Conservation (phyloP, 1,140 invertebrate species). For the Octopus sinensis region DNA sequence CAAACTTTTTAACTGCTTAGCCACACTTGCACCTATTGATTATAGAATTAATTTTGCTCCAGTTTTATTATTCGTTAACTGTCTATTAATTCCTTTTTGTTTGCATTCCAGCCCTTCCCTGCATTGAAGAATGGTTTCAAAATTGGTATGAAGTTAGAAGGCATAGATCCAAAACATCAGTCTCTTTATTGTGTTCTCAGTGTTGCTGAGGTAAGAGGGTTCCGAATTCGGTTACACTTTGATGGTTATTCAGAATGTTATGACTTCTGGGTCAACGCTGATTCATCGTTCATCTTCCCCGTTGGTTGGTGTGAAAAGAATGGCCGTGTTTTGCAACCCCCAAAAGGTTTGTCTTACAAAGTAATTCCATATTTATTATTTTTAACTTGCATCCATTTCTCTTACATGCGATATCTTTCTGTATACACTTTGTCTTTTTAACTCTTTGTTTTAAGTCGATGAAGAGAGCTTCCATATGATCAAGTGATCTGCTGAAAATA, state of each 20-base stretch:
- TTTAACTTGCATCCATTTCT: too few relatives aligned
- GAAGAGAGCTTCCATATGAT: too few relatives aligned
- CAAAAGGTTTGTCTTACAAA: constrained; percentile 61
- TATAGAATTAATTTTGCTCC: constrained; percentile 5
- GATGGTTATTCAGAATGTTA: constrained; percentile 86
- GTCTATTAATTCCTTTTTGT: not conserved
- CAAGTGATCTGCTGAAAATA: too few relatives aligned
- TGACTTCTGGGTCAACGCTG: constrained; percentile 92
- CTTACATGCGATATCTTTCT: too few relatives aligned
- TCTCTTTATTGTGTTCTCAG: constrained; percentile 83
- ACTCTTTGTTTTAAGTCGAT: too few relatives aligned
- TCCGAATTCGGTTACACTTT: constrained; percentile 83
- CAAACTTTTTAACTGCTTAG: too few relatives aligned
- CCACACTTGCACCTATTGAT: not conserved
- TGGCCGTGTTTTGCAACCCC: constrained; percentile 57
- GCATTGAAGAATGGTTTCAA: constrained; percentile 70
- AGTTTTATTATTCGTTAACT: not conserved
- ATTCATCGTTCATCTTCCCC: constrained; percentile 87
- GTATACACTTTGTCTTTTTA: too few relatives aligned
- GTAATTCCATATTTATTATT: too few relatives aligned
- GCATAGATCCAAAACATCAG: constrained; percentile 87
- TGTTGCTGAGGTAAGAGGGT: constrained; percentile 73
- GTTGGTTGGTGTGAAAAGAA: constrained; percentile 81
- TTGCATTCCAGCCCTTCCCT: constrained; percentile 51
- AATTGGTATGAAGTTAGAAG: constrained; percentile 88